Evolutionary conservation across 2,113 vertebrate species (phyloP).

Genomic region (Rhinogobius similis): DNA sequence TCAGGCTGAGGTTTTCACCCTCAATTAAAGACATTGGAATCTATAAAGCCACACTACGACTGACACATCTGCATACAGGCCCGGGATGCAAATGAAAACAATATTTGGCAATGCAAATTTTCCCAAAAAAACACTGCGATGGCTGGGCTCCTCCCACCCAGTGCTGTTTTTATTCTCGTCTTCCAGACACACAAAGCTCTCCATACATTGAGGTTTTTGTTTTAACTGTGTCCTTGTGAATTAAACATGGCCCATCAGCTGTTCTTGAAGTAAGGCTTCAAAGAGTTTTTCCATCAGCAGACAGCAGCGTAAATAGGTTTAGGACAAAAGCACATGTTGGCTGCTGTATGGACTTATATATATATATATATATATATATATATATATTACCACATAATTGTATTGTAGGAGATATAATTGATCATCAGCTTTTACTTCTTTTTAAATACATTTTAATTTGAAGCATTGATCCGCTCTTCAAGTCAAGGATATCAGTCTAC

Average conservation of each 20-base stretch:
- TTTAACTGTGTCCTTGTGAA: conserved; percentile 45
- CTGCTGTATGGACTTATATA: no score
- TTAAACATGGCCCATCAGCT: conserved; percentile 53
- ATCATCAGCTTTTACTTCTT: no score
- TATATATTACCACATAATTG: no score
- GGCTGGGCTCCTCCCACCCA: conserved; percentile 9
- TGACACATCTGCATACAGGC: conserved; percentile 53
- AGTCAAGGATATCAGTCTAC: no score
- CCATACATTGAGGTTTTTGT: conserved; percentile 56
- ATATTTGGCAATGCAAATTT: conserved; percentile 62
- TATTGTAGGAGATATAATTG: no score
- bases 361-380: no score
- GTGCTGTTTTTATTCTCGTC: conserved; percentile 38
- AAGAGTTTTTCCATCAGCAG: conserved; percentile 27
- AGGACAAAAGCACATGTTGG: background rate
- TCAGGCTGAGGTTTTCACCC: conserved; percentile 62
- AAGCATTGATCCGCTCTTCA: no score
- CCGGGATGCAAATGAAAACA: conserved; percentile 36
- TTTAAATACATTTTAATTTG: no score
- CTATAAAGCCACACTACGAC: conserved; percentile 38
- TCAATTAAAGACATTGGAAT: conserved; percentile 59
- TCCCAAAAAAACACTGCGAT: conserved; percentile 5
- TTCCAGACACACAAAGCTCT: conserved; percentile 40
- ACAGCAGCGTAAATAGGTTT: background rate
- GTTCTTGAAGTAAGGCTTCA: conserved; percentile 43